These are phyloP conservation scores for Drosophila nigricruria DNA, from an alignment of 2,888 invertebrate genomes.

Conservation along the genomic window DNA sequence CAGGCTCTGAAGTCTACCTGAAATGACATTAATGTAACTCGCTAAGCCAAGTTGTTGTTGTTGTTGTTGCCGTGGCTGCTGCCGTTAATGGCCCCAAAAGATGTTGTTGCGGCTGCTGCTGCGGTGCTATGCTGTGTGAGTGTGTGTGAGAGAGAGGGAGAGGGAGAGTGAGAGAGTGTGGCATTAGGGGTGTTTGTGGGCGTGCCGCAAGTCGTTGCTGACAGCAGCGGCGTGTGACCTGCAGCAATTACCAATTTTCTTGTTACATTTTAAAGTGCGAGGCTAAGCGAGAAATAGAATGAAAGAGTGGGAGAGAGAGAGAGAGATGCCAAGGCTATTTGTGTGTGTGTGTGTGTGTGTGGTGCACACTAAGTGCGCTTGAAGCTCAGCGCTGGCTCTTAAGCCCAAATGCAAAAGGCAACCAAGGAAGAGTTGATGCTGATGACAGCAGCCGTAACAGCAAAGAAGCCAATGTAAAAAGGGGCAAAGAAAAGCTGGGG, in stretches of 20 bases:
- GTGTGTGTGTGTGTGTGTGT: conserved; percentile 29
- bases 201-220: conserved; percentile 51
- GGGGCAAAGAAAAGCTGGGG: not conserved
- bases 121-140: conserved; percentile 41
- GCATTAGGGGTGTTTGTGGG: conserved; percentile 36
- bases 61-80: conserved; percentile 16
- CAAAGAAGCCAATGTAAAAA: conserved; percentile 29
- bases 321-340: not conserved
- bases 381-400: conserved; percentile 49
- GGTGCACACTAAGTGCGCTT: conserved; percentile 70
- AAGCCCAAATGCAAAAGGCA: conserved; percentile 56
- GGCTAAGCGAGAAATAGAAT: conserved; percentile 15
- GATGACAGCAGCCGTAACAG: conserved; percentile 46
- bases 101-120: conserved; percentile 72
- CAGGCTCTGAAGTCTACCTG: conserved; percentile 39
- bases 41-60: conserved; percentile 32
- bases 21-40: conserved; percentile 63
- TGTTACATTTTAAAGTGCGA: conserved; percentile 67
- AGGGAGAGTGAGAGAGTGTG: conserved; percentile 20
- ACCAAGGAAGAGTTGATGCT: conserved; percentile 43
- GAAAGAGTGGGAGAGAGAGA: not conserved
- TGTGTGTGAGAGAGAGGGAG: conserved; percentile 14
- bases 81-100: conserved; percentile 58
- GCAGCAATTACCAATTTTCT: conserved; percentile 78
- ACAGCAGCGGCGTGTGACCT: conserved; percentile 66